These are phyloP conservation scores for Ammodramus savannarum DNA, from an alignment of 2,113 vertebrate genomes.

Conservation along the genomic window DNA sequence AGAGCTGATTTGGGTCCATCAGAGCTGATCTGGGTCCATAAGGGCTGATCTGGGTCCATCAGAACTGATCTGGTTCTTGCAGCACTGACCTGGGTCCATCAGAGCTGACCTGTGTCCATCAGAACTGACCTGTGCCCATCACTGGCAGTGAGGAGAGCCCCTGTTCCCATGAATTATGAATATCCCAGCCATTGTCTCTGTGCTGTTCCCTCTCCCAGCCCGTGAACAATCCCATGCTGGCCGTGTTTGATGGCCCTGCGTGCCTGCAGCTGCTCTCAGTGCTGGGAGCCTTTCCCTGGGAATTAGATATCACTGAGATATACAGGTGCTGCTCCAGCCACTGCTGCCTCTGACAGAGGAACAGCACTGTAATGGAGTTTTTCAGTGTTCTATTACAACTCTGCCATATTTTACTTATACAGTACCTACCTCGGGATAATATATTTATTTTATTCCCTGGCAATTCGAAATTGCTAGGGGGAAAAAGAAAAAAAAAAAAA, in stretches of 20 bases:
- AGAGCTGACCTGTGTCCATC: background rate
- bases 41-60: accelerated
- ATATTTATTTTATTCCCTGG: constrained; percentile 13
- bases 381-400: constrained; percentile 5
- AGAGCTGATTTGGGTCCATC: too few species aligned
- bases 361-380: background rate
- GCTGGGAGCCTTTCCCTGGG: background rate
- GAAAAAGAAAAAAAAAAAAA: background rate
- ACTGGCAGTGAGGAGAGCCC: accelerated
- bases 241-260: background rate
- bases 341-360: background rate
- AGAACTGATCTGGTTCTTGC: accelerated
- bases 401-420: background rate
- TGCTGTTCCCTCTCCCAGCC: too few species aligned
- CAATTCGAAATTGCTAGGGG: background rate
- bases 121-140: too few species aligned
- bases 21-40: accelerated
- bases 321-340: background rate
- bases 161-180: background rate
- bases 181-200: accelerated
- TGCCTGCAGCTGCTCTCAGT: background rate
- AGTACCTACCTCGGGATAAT: background rate
- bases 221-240: background rate
- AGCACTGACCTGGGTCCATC: accelerated
- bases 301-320: background rate